Evolutionary conservation across 1,140 invertebrate species (phyloP).

Genomic region (Armadillidium nasatum): DNA sequence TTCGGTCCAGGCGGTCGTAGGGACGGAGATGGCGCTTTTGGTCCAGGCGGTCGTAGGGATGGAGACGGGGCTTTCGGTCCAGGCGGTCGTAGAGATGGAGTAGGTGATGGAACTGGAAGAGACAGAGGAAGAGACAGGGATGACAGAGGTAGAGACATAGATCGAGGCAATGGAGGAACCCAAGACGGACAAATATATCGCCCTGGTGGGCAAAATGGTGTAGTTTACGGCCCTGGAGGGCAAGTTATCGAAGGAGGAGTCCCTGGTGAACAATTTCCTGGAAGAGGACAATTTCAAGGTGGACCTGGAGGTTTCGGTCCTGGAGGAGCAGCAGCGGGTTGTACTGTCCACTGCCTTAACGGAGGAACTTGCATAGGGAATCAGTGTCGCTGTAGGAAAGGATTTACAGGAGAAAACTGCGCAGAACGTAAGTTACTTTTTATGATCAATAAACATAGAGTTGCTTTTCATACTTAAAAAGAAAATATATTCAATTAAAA

Average conservation of each 20-base stretch:
- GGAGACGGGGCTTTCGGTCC: constrained; percentile 64
- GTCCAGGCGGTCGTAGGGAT: constrained; percentile 63
- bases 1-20: constrained; percentile 70
- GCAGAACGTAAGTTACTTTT: constrained; percentile 63
- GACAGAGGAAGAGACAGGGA: constrained; percentile 45
- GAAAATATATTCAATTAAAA: too few species aligned
- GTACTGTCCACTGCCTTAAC: constrained; percentile 59
- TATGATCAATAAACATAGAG: not conserved
- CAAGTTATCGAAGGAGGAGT: too few species aligned
- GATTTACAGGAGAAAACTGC: constrained; percentile 71
- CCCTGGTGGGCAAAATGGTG: too few species aligned
- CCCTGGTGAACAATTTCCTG: not conserved
- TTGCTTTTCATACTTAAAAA: too few species aligned
- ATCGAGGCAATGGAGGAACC: not conserved
- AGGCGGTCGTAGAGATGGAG: constrained; percentile 59
- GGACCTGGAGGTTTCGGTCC: not conserved
- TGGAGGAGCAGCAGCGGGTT: not conserved
- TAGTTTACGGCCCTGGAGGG: too few species aligned
- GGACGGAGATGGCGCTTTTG: not conserved
- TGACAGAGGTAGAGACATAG: constrained; percentile 41
- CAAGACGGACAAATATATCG: too few species aligned
- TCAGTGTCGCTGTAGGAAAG: constrained; percentile 65
- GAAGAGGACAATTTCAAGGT: not conserved
- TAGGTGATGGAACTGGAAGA: constrained; percentile 66
- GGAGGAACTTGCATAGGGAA: constrained; percentile 66